Percentiles rank a stretch among this genome's conserved stretches.
These are phyloP conservation scores for Heterotilapia buettikoferi DNA, from an alignment of 2,113 vertebrate genomes.

Conservation along the genomic window DNA sequence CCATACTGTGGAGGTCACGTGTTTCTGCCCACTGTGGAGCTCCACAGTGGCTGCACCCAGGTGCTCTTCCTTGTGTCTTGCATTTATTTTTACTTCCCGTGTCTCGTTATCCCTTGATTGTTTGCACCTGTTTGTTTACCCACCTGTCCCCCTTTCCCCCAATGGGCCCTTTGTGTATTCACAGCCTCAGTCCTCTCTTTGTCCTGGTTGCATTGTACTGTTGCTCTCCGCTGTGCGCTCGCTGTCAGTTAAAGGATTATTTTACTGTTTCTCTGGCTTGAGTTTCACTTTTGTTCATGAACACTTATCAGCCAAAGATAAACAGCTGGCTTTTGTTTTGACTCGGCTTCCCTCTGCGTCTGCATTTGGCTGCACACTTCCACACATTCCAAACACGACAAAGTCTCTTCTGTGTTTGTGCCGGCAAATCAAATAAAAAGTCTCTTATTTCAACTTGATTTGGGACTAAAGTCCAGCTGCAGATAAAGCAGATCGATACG, in stretches of 20 bases:
- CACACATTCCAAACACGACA: background rate
- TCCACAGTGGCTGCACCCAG: background rate
- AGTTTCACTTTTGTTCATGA: background rate
- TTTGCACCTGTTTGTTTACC: background rate
- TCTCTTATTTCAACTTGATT: background rate
- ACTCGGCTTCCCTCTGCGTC: background rate
- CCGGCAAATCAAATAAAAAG: background rate
- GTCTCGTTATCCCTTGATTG: background rate
- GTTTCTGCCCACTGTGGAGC: background rate
- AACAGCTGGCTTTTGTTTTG: background rate
- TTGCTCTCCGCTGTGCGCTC: background rate
- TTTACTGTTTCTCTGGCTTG: background rate
- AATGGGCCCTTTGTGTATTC: background rate
- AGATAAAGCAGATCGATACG: background rate
- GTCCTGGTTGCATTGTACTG: background rate
- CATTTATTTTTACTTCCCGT: background rate
- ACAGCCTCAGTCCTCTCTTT: background rate
- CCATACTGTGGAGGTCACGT: accelerated
- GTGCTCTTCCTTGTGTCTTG: background rate
- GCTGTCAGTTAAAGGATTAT: background rate
- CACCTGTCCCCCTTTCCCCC: background rate
- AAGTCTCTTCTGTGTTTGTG: background rate
- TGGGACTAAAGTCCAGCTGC: background rate
- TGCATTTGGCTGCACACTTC: background rate
- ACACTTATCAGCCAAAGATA: background rate